Percentiles rank a stretch among this genome's conserved stretches.
Evolutionary conservation across 30 jellyfish, hydroid and myxozoan genomes (phyloP).

Genomic region (Calvadosia cruxmelitensis): DNA sequence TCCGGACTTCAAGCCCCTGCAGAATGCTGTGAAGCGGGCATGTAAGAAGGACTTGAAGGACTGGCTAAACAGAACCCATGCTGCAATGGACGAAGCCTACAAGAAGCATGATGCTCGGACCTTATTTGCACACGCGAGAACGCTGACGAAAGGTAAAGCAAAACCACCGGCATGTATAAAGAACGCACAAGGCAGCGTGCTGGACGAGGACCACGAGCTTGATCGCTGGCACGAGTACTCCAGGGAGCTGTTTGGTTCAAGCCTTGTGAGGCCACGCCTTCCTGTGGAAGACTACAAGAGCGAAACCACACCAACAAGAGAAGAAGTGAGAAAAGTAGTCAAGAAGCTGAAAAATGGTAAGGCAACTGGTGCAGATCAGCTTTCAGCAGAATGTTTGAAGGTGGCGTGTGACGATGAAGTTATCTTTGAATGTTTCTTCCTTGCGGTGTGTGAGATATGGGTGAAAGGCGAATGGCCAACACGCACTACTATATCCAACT

Average conservation of each 20-base stretch:
- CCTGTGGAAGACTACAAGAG: not conserved
- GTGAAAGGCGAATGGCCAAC: slow-evolving; percentile 19
- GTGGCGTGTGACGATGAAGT: slow-evolving; percentile 1
- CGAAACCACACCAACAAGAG: slow-evolving; percentile 6
- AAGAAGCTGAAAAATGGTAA: not conserved
- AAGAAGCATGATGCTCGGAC: too few species aligned
- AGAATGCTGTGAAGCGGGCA: too few species aligned
- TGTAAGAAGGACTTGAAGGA: too few species aligned
- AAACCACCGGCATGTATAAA: too few species aligned
- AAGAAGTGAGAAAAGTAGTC: slow-evolving; percentile 2
- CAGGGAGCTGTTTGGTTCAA: not conserved
- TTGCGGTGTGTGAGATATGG: too few species aligned
- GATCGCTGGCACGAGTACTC: slow-evolving; percentile 18
- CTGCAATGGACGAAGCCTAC: too few species aligned
- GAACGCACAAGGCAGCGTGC: too few species aligned
- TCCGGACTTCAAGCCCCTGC: too few species aligned
- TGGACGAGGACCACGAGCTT: not conserved
- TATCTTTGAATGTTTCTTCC: too few species aligned
- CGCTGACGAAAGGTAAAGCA: too few species aligned
- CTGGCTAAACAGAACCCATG: too few species aligned
- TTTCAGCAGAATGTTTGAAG: slow-evolving; percentile 13
- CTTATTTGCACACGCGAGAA: too few species aligned
- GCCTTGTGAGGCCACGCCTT: not conserved
- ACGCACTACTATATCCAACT: slow-evolving; percentile 1
- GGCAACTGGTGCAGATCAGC: slow-evolving; percentile 15